These are phyloP conservation scores for Falcunculus frontatus DNA, from an alignment of 2,113 vertebrate species.

Conservation along the genomic window DNA sequence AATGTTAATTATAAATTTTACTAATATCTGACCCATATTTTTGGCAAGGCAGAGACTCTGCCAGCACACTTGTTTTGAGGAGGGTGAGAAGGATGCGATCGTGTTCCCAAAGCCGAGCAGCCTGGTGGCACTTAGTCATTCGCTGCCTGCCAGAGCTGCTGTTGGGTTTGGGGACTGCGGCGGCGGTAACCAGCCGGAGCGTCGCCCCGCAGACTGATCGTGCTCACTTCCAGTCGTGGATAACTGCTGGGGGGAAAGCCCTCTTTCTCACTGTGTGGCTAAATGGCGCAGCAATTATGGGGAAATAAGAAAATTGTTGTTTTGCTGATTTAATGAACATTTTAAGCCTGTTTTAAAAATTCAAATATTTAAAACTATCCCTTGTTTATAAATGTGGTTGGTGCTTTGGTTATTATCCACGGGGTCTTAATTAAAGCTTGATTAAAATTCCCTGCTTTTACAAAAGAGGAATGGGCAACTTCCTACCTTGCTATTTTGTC, in stretches of 20 bases:
- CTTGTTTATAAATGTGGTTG: slow-evolving; percentile 65
- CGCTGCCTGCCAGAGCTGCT: slow-evolving; percentile 25
- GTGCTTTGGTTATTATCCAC: slow-evolving; percentile 71
- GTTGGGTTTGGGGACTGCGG: neutral
- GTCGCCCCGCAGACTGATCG: neutral
- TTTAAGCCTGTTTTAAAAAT: slow-evolving; percentile 68
- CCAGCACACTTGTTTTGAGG: neutral
- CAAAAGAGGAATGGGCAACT: slow-evolving; percentile 56
- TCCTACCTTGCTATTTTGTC: slow-evolving; percentile 24
- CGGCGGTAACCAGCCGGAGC: neutral
- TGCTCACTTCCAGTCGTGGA: slow-evolving; percentile 47
- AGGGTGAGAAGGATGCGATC: neutral
- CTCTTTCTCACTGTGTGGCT: slow-evolving; percentile 60
- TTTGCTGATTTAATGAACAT: slow-evolving; percentile 79
- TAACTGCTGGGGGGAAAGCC: slow-evolving; percentile 21
- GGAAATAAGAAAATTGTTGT: slow-evolving; percentile 77
- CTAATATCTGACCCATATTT: neutral
- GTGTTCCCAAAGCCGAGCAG: slow-evolving; percentile 7
- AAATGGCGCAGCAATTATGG: slow-evolving; percentile 73
- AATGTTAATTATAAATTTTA: neutral
- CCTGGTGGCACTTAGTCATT: neutral
- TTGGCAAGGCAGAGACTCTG: slow-evolving; percentile 31
- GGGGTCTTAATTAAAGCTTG: slow-evolving; percentile 74
- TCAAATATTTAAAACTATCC: slow-evolving; percentile 66
- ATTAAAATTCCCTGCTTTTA: slow-evolving; percentile 71